phyloP scores from a whole-genome alignment of 2,797 vertebrate genomes.

The Aulostomus chinensis region DNA sequence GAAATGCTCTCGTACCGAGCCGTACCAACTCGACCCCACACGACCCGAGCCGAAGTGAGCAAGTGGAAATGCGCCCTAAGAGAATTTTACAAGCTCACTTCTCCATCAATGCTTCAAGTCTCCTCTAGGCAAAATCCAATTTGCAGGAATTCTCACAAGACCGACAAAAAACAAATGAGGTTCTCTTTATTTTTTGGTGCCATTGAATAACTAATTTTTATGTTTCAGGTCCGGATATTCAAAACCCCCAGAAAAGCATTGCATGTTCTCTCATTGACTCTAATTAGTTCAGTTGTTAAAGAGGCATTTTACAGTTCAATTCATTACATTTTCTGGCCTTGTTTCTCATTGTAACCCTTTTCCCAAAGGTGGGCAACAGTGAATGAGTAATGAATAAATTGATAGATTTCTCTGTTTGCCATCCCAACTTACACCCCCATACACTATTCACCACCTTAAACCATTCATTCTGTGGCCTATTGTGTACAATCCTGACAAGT shows the following conservation, averaged over 20 bases:
- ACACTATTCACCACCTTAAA: conserved; percentile 23
- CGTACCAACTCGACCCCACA: no score
- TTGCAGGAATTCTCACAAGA: no score
- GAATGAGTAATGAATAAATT: conserved; percentile 41
- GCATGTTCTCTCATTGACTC: not conserved
- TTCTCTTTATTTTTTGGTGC: not conserved
- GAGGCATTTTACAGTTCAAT: not conserved
- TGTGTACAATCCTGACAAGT: conserved; percentile 46
- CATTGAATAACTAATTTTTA: not conserved
- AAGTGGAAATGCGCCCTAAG: no score
- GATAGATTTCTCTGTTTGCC: conserved; percentile 23
- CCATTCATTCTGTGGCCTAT: conserved; percentile 32
- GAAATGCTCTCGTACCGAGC: no score
- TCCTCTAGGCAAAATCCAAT: no score
- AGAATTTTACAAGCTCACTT: no score
- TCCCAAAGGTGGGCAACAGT: conserved; percentile 20
- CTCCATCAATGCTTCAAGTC: no score
- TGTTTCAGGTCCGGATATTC: not conserved
- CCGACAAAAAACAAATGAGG: no score
- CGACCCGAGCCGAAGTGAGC: no score
- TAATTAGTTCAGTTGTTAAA: conserved; percentile 10
- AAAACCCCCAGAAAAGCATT: not conserved
- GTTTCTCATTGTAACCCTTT: conserved; percentile 19
- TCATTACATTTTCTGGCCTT: conserved; percentile 1
- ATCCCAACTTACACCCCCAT: conserved; percentile 30